These are phyloP conservation scores for Lophotriccus pileatus DNA, from an alignment of 2,797 vertebrate genomes.

Conservation along the genomic window DNA sequence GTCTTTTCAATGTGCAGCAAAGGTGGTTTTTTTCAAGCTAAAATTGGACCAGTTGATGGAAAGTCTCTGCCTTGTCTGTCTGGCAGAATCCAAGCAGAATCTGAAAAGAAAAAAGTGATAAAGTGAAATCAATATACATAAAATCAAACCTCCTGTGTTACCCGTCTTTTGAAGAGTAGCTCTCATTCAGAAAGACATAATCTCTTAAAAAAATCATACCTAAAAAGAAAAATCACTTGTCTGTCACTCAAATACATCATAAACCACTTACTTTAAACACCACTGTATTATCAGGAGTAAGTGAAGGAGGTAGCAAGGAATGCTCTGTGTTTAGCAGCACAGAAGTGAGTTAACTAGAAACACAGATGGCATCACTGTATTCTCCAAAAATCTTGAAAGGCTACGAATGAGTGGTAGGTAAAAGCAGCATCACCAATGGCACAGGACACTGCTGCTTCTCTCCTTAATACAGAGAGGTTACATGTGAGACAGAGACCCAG, in stretches of 20 bases:
- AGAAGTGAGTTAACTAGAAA: not conserved
- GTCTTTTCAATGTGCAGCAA: slow-evolving; percentile 89
- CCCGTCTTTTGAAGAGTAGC: not conserved
- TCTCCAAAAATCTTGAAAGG: not conserved
- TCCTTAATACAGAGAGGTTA: not conserved
- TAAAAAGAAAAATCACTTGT: not conserved
- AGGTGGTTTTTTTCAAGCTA: slow-evolving; percentile 97
- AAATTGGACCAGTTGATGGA: slow-evolving; percentile 99
- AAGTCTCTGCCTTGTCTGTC: slow-evolving; percentile 94
- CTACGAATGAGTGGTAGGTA: not conserved
- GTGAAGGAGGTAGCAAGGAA: not conserved
- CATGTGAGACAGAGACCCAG: not conserved
- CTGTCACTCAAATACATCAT: not conserved
- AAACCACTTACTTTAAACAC: not conserved
- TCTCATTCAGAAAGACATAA: not conserved
- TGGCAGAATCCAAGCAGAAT: slow-evolving; percentile 97
- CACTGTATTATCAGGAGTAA: not conserved
- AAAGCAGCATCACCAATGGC: not conserved
- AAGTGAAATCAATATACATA: not conserved
- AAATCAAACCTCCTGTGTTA: not conserved
- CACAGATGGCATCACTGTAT: not conserved
- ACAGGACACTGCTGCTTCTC: not conserved
- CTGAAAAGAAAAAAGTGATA: slow-evolving; percentile 68
- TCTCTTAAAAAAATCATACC: not conserved
- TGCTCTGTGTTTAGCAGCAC: not conserved